Base-by-base conservation (phyloP, 1,140 invertebrate genomes). In the Apis mellifera region DNA sequence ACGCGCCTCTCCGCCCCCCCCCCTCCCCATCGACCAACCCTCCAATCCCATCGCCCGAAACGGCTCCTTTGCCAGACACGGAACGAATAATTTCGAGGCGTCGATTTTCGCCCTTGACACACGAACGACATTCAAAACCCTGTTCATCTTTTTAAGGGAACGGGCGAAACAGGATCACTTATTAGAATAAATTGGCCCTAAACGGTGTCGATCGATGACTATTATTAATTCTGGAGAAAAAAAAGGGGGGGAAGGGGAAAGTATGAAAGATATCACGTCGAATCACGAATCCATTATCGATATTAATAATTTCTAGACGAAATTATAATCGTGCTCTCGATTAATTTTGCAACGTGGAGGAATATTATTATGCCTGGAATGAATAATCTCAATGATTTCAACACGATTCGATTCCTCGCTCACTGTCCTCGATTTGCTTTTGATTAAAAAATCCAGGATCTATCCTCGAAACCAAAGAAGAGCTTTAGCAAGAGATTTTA, bases 81-180 rank as follows among this genome's bases (percentile, higher is more conserved):
- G 79, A 84, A 88, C 84, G 84, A 83, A 89, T 88, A 88, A 88
- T 89, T 88, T 88, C 77, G 75, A 82, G 74, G 78, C 85, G 84
- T 83, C 74, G 69, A 74, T 86, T 79, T 21, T 80, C 66, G 64
- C 55, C 71, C 81, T 86, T 86, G 84, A 64, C 84, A 86, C 42
- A 68, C 74, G 55, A 86, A 83, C 59, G 59, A 75, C 69, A 70
- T 64, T 59, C 55, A 50, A 68, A 17, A 59, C 48, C 48, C 17
- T 9, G 5, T 54, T 69, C 26, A 78, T 70, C 66, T 55, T 77
- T 70, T 62, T 52, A 3, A 13, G 26, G 19, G 23, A 75, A 42
- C 32, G 21, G 21, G 57, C 50, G 17, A 17, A 57, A 7, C 8
- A 13, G 26, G n/a, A 0, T 13, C 11, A 17, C 42, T 64, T 50